These are phyloP conservation scores for Pyrocephalus nanus DNA, from an alignment of 2,797 vertebrate species.

Conservation along the genomic window DNA sequence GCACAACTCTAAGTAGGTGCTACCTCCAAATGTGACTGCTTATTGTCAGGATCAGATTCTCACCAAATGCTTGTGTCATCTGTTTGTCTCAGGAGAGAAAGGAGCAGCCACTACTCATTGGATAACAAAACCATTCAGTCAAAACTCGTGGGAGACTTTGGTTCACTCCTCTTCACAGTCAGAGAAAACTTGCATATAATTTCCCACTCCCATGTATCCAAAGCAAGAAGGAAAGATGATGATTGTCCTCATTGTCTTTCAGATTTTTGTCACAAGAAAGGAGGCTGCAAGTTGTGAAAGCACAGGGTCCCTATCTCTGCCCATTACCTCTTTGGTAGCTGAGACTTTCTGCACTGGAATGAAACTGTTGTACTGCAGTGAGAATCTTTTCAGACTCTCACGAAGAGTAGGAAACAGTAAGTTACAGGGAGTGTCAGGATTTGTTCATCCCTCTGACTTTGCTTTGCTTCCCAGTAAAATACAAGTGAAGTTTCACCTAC, in stretches of 20 bases:
- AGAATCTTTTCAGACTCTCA: background rate
- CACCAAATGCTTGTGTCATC: background rate
- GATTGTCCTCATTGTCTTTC: background rate
- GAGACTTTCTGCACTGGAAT: background rate
- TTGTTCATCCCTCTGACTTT: background rate
- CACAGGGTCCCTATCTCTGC: background rate
- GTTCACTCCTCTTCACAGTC: background rate
- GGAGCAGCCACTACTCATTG: background rate
- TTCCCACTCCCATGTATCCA: background rate
- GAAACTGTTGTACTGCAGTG: rapidly evolving
- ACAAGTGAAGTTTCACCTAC: background rate
- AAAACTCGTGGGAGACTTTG: rapidly evolving
- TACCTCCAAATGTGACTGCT: background rate
- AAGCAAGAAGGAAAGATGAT: background rate
- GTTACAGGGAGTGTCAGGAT: background rate
- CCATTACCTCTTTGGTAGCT: rapidly evolving
- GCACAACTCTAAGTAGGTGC: background rate
- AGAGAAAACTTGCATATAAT: background rate
- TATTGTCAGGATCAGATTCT: background rate
- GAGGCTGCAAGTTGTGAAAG: background rate
- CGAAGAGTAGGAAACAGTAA: background rate
- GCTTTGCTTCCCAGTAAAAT: background rate
- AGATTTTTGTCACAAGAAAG: background rate
- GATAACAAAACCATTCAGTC: background rate
- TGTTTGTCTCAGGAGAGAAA: background rate